phyloP scores from a whole-genome alignment of 2,797 vertebrate genomes.

The Peromyscus nudipes region DNA sequence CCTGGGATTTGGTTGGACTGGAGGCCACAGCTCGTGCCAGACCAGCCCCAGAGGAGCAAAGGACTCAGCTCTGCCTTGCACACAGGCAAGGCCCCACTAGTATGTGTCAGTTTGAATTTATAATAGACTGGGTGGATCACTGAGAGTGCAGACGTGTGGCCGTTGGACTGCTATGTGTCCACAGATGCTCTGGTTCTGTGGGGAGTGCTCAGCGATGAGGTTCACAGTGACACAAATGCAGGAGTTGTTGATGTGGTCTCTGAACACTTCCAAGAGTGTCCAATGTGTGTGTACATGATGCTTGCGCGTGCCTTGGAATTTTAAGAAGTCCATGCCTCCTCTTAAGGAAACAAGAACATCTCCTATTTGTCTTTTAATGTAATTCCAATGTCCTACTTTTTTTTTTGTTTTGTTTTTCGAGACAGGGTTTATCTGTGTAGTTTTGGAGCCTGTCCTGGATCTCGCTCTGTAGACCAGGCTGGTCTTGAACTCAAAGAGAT shows the following conservation, averaged over 20 bases:
- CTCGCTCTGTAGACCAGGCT: too few relatives aligned
- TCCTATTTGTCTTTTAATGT: slow-evolving; percentile 33
- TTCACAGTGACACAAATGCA: slow-evolving; percentile 3
- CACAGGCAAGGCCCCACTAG: not conserved
- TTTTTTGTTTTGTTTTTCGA: not conserved
- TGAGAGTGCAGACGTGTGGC: not conserved
- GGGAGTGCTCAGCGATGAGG: not conserved
- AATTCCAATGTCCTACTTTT: not conserved
- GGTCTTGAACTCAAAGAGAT: too few relatives aligned
- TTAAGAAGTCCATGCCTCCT: slow-evolving; percentile 22
- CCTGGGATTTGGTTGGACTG: not conserved
- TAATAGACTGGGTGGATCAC: not conserved
- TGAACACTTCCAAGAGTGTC: not conserved
- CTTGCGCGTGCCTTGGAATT: slow-evolving; percentile 58
- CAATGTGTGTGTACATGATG: not conserved
- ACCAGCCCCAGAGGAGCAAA: not conserved
- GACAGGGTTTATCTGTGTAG: too few relatives aligned
- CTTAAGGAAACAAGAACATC: slow-evolving; percentile 61
- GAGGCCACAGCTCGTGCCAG: not conserved
- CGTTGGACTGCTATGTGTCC: not conserved
- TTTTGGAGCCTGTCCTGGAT: too few relatives aligned
- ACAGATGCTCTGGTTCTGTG: not conserved
- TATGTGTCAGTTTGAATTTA: slow-evolving; percentile 49
- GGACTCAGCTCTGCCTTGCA: not conserved
- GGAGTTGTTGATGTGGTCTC: slow-evolving; percentile 2